Evolutionary conservation across 2,888 invertebrate genomes (phyloP), one percentile per base, ranked within the genome.

Genomic region (Biston stratarius): DNA sequence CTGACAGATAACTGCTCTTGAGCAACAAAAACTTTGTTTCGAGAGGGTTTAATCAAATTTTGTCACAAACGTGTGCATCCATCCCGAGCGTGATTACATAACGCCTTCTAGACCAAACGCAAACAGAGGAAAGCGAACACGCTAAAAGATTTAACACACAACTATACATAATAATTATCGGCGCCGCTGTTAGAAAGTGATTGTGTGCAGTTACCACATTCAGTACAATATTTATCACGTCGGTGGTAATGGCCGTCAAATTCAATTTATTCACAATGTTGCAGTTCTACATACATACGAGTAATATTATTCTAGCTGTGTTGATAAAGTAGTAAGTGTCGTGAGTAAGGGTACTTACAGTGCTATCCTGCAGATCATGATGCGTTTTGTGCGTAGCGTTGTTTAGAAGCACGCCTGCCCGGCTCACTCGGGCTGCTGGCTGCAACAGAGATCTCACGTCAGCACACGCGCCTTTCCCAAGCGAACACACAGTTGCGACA

Each of bases 401-500:
- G 75, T 72, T 77, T 76, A 72, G 64, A 64, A 74, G 80, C 76
- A 79, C 82, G 85, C 83, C 84, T 77, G 86, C 86, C 86, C 87
- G 83, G 84, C 80, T 84, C 77, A 74, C 81, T 85, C 84, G 85
- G 88, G 89, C 87, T 84, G 85, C 84, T 81, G 87, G 80, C 92
- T 92, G 91, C 89, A 92, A 92, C 90, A 92, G 90, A 92, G 85
- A 89, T 83, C 84, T 86, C 90, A 82, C 88, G 90, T 92, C 89
- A 91, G 82, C 91, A 87, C 89, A 85, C 88, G 90, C 91, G 90
- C 92, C 92, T 91, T 91, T 92, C 91, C 89, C 92, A 89, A 87
- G 83, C 88, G 85, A 89, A 87, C 89, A 85, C 62, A 85, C 62
- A 71, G 87, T 93, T 92, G 91, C 92, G 89, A 92, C 92, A 92